Conservation (phyloP, 2,797 vertebrate genomes). For the Avahi laniger region DNA sequence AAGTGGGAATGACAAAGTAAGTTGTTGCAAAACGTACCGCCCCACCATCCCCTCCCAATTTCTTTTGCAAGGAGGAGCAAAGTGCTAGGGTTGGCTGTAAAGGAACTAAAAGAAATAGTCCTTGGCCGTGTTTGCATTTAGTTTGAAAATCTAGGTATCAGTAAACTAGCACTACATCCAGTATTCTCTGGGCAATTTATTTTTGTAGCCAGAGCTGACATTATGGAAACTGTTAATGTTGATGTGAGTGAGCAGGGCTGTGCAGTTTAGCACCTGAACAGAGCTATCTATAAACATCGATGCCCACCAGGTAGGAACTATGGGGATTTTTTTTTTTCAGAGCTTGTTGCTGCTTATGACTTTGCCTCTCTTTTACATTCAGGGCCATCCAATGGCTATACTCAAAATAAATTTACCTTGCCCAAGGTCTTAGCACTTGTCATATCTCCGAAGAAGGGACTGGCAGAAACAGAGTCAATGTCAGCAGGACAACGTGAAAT, state of each 20-base stretch:
- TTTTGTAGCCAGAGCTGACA: neutral
- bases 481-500: neutral
- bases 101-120: neutral
- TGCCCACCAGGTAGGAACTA: neutral
- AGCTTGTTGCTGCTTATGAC: neutral
- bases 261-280: neutral
- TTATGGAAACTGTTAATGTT: neutral
- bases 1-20: neutral
- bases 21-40: neutral
- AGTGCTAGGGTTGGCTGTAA: neutral
- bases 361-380: no score
- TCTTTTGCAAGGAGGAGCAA: neutral
- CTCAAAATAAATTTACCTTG: neutral
- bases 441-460: no score
- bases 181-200: neutral
- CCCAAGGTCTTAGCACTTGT: neutral
- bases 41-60: neutral
- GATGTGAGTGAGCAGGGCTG: rapidly evolving
- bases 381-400: no score
- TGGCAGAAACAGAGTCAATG: neutral
- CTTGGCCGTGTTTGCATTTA: neutral
- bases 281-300: neutral
- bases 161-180: neutral
- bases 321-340: neutral
- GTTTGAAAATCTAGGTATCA: neutral